Base-by-base conservation (phyloP, 2,113 vertebrate genomes). In the Petroica traversi region DNA sequence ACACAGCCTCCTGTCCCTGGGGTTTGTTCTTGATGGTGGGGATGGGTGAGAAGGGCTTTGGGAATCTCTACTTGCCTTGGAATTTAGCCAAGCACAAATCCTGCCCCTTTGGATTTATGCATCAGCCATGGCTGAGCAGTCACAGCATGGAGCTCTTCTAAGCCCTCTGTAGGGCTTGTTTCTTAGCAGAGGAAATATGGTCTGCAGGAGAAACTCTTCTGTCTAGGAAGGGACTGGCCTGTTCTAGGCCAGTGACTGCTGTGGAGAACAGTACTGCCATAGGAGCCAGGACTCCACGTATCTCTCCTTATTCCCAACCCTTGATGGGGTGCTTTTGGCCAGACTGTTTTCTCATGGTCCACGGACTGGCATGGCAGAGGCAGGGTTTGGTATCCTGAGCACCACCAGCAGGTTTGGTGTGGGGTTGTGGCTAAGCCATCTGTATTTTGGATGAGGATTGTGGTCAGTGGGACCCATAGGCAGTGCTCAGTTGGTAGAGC, bases 321-420 rank as follows among this genome's bases (percentile, higher is more conserved):
- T 41, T 46, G 33, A 52, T 0, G 1, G 14, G 29, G 19, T 45
- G 25, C 40, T 74, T 88, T 85, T 79, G 75, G 57, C 43, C 41
- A 78, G 51, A 33, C n/a, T 2, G 2, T 66, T 81, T 81, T 45
- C 51, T 61, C 15, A 12, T 3, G 11, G 24, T 28, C 25, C 5
- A 4, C 5, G 29, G 29, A 43, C 40, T 81, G 59, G 55, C 55
- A n/a, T 1, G 2, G 29, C 19, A 85, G 33, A 78, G 46, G 6
- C 33, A 31, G 57, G 28, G 28, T 26, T 46, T 0, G 0, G 48
- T 49, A 64, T 14, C 15, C 0, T 0, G 3, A 61, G 33, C 52
- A 41, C 38, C 0, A 0, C 45, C 2, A 11, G 76, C 18, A 87
- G 31, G 36, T 80, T 51, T 59, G 45, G 41, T 18, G 40, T 12